Evolutionary conservation across 2,797 vertebrate genomes (phyloP), one percentile per base, ranked within the genome.

Genomic region (Adrianichthys oophorus): DNA sequence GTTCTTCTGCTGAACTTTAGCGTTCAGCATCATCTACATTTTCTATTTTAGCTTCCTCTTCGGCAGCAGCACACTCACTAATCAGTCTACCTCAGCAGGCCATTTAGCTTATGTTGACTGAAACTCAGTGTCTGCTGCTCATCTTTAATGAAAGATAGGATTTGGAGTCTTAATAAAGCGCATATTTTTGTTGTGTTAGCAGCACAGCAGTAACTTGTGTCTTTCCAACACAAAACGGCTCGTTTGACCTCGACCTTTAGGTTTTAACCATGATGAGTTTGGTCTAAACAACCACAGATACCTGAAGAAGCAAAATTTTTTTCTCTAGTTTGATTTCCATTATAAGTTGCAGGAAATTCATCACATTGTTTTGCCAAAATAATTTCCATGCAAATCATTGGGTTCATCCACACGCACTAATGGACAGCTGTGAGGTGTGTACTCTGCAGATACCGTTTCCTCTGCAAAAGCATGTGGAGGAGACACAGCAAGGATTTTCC

Each of bases 301-400:
- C 44, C 21, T 59, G 68, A 53, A 29, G 45, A 74, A 61, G 18
- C 48, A 62, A 2, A 14, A 51, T 40, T 52, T 42, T 37, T 60
- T 68, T 68, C 69, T 56, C 48, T 12, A 44, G 32, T 63, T 54
- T 69, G 59, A 85, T 80, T 77, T 75, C 62, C 52, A 65, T 48
- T 42, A 19, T 69, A 53, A 62, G 72, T 37, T 46, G 66, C 63
- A 63, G 64, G 59, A 56, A 80, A 80, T 76, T 79, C 57, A 82
- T 81, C 58, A 23, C 70, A 21, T 37, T 40, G 57, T 72, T 77
- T 71, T 74, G 80, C 69, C 71, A 76, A 59, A 83, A 76, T 77
- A 72, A 87, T 86, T 85, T 79, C 74, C 76, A 88, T 85, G 83
- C 75, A 89, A 88, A 90, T 87, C 56, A 82, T 76, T 74, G 74